phyloP scores from a whole-genome alignment of 1,140 invertebrate species.

The Bombus cullumanus region DNA sequence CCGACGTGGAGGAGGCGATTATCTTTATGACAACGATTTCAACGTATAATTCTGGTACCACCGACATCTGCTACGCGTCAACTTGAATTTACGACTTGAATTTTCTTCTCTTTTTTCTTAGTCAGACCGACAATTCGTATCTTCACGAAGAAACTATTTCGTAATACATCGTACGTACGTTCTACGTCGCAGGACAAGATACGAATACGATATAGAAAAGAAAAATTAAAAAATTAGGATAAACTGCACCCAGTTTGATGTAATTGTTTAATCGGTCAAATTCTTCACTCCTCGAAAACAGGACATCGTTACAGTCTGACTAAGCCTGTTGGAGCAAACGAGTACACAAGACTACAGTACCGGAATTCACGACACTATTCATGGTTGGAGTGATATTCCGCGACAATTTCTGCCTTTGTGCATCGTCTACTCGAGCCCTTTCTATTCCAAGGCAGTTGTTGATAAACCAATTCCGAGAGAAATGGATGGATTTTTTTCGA shows the following conservation, averaged over 20 bases:
- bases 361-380: not conserved
- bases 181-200: not conserved
- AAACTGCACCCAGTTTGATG: not conserved
- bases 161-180: not conserved
- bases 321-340: not conserved
- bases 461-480: not conserved
- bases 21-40: conserved; percentile 47
- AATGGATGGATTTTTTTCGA: not conserved
- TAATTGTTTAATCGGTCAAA: too few species aligned
- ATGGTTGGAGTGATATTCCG: too few species aligned
- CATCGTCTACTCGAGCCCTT: too few species aligned
- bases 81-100: not conserved
- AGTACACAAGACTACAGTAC: not conserved
- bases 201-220: too few species aligned
- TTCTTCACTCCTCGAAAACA: too few species aligned
- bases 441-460: not conserved
- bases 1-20: conserved; percentile 45
- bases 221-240: not conserved
- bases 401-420: not conserved
- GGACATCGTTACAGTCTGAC: too few species aligned
- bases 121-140: not conserved
- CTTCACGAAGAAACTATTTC: not conserved
- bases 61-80: conserved; percentile 27
- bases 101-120: not conserved
- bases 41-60: conserved; percentile 1